These are phyloP conservation scores for Pocillopora damicornis DNA, from an alignment of 64 coral and sea anemone species.

Conservation along the genomic window DNA sequence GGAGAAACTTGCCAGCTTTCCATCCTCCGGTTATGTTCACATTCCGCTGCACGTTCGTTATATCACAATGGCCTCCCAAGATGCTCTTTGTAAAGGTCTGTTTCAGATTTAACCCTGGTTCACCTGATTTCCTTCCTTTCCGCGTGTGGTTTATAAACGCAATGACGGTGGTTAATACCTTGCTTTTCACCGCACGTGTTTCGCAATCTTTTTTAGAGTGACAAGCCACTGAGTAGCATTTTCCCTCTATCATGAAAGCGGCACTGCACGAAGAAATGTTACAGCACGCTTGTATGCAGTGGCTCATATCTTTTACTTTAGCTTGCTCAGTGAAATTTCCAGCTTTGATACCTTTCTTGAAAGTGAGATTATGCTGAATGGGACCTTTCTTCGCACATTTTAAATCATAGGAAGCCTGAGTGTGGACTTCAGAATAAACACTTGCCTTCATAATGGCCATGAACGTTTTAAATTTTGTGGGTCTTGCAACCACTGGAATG, in stretches of 20 bases:
- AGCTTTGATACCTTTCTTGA: conserved; percentile 59
- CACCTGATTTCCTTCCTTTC: not conserved
- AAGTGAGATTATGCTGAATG: conserved; percentile 45
- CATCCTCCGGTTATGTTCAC: conserved; percentile 85
- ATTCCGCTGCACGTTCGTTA: conserved; percentile 41
- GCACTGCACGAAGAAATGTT: conserved; percentile 41
- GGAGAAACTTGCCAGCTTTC: conserved; percentile 79
- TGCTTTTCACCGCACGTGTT: conserved; percentile 30
- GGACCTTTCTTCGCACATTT: conserved; percentile 7
- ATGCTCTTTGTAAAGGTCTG: conserved; percentile 10
- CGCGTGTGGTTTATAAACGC: conserved; percentile 34
- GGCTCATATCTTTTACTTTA: conserved; percentile 37
- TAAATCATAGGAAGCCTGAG: not conserved
- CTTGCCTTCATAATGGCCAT: conserved; percentile 50
- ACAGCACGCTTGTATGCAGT: conserved; percentile 65
- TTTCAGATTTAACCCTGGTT: not conserved
- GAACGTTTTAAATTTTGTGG: conserved; percentile 56
- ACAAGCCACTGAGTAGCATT: conserved; percentile 66
- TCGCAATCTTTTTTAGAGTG: conserved; percentile 33
- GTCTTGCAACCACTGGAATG: conserved; percentile 53
- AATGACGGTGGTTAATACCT: conserved; percentile 46
- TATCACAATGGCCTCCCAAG: conserved; percentile 48
- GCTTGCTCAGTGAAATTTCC: conserved; percentile 73
- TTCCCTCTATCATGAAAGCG: conserved; percentile 69
- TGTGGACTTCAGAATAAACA: conserved; percentile 13